These are phyloP conservation scores for Toxotes chatareus DNA, from an alignment of 2,113 vertebrate genomes.

Conservation along the genomic window DNA sequence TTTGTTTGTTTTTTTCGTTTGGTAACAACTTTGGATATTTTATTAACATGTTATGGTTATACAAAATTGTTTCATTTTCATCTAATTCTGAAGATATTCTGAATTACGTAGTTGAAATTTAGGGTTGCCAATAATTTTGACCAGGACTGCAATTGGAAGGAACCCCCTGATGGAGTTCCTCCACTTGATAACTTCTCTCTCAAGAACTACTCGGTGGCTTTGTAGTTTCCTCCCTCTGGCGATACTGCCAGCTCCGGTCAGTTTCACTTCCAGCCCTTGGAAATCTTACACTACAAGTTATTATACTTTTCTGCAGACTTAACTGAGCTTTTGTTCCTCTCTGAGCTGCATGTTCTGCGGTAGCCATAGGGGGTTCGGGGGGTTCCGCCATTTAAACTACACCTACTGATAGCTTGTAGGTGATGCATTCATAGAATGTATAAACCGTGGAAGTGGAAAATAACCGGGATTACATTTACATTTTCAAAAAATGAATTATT, in stretches of 20 bases:
- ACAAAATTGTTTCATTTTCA: neutral
- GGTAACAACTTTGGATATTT: neutral
- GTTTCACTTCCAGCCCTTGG: neutral
- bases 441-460: neutral
- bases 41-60: neutral
- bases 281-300: neutral
- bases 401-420: neutral
- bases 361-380: neutral
- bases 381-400: neutral
- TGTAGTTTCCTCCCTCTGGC: slow-evolving; percentile 6
- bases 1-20: neutral
- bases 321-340: neutral
- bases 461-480: neutral
- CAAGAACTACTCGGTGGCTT: neutral
- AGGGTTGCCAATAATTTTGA: neutral
- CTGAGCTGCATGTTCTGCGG: neutral
- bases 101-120: too few relatives aligned
- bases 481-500: neutral
- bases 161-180: neutral
- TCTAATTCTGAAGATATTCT: too few relatives aligned
- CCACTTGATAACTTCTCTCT: neutral
- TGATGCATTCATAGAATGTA: neutral
- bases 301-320: too few relatives aligned
- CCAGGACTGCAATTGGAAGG: neutral
- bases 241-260: neutral